Percentiles rank a stretch among this genome's conserved stretches.
Evolutionary conservation across 2,113 vertebrate species (phyloP).

Genomic region (Meriones unguiculatus): DNA sequence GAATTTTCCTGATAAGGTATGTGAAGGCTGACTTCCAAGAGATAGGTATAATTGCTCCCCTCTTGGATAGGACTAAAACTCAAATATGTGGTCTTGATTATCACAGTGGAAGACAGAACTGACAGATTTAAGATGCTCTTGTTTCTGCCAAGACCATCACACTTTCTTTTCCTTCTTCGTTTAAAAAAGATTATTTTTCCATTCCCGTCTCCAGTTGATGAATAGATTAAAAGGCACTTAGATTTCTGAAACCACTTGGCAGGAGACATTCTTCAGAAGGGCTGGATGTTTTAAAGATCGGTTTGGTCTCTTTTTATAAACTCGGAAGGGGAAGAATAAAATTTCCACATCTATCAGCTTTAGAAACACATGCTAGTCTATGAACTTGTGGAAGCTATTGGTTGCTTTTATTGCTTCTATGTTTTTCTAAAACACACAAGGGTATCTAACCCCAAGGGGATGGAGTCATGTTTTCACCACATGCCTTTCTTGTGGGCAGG

Average conservation of each 20-base stretch:
- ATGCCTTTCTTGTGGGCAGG: not conserved
- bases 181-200: constrained; percentile 67
- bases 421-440: not conserved
- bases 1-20: constrained; percentile 57
- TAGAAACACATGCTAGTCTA: not conserved
- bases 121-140: constrained; percentile 54
- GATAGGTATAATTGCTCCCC: constrained; percentile 22
- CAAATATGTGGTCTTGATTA: constrained; percentile 74
- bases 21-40: constrained; percentile 55
- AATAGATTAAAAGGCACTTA: constrained; percentile 63
- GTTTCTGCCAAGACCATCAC: constrained; percentile 64
- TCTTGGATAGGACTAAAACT: constrained; percentile 56
- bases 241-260: constrained; percentile 68
- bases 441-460: not conserved
- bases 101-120: constrained; percentile 19
- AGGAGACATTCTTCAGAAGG: constrained; percentile 11
- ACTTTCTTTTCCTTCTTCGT: constrained; percentile 48
- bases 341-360: constrained; percentile 13
- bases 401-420: constrained; percentile 20
- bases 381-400: not conserved
- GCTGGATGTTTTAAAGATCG: constrained; percentile 51
- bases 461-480: not conserved
- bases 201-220: constrained; percentile 69
- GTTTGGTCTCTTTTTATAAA: constrained; percentile 67
- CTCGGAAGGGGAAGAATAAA: constrained; percentile 53